Percentiles rank a stretch among this genome's conserved stretches.
Conservation (phyloP, 2,113 vertebrate genomes). For the Nematolebias whitei region DNA sequence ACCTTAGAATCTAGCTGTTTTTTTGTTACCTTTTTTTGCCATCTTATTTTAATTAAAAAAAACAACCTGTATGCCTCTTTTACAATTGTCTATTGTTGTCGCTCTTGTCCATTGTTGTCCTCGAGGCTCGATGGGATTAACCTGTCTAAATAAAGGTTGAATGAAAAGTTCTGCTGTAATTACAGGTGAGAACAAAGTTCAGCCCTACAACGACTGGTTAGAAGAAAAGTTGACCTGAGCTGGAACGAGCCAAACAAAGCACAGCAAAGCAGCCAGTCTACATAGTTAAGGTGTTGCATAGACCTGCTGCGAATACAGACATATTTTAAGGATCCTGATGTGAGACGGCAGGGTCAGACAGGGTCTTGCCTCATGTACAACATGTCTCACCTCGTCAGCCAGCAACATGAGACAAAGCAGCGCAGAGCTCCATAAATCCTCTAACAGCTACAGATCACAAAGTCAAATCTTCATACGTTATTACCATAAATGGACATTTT, state of each 20-base stretch:
- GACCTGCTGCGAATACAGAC: slow-evolving; percentile 45
- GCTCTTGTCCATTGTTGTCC: too few relatives aligned
- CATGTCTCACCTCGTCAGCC: slow-evolving; percentile 71
- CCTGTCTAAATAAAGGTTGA: too few relatives aligned
- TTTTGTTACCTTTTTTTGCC: too few relatives aligned
- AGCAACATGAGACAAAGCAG: slow-evolving; percentile 35
- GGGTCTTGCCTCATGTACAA: slow-evolving; percentile 44
- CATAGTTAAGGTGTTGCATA: slow-evolving; percentile 46
- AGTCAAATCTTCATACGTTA: slow-evolving; percentile 22
- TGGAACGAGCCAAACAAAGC: slow-evolving; percentile 42
- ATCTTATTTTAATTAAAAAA: too few relatives aligned
- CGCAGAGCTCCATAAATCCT: not conserved
- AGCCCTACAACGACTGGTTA: slow-evolving; percentile 9
- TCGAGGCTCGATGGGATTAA: too few relatives aligned
- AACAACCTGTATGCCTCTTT: too few relatives aligned
- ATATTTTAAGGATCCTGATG: slow-evolving; percentile 48
- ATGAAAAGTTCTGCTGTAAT: too few relatives aligned
- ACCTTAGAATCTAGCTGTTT: too few relatives aligned
- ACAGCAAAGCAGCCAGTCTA: slow-evolving; percentile 14
- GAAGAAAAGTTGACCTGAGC: slow-evolving; percentile 18
- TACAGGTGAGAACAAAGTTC: slow-evolving; percentile 46
- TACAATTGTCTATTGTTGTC: too few relatives aligned
- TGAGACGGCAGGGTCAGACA: slow-evolving; percentile 56
- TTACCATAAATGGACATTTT: too few relatives aligned
- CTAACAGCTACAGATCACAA: slow-evolving; percentile 23